Base-by-base conservation (phyloP, 2,797 vertebrate species). In the Oryzias dopingdopingensis region DNA sequence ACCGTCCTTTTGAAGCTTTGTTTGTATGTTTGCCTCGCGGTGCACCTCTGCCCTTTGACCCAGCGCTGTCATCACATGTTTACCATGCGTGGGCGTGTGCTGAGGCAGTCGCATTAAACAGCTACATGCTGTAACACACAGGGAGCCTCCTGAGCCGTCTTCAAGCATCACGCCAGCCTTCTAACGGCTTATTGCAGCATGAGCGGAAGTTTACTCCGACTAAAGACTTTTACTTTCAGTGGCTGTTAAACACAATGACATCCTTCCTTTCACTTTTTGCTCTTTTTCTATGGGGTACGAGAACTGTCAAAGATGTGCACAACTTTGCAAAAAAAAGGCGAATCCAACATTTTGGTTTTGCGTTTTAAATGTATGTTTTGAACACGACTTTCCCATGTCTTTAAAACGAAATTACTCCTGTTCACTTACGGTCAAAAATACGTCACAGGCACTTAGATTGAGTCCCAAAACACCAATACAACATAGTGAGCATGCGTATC, bases 171-270 rank as follows among this genome's bases (percentile, higher is more conserved):
- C 57, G 40, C n/a, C 12, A 48, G 55, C 47, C 59, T 57, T 64
- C 44, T 77, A 70, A 81, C 72, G 81, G 72, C 71, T 67, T 67
- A 58, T 26, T 59, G 42, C 26, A 6, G 26, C 26, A 6, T 1
- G 26, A 6, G 4, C 24, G 4, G 24, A 26, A 26, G 24, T 26
- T 26, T 16, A 42, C 29, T 46, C 57, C 51, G 49, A 20, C 52
- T 37, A 1, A 1, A 15, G 14, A 26, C n/a, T 26, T 26, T 24
- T 14, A 15, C 47, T 7, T 6, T 23, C 20, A 14, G 46, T 23
- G 45, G 14, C 14, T 4, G 7, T 14, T 16, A 1, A 20, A 18
- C 20, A 12, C 8, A 4, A 5, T 6, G 20, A 4, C n/a, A 3
- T 7, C 6, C 6, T 6, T 23, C 22, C 14, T 13, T 2, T 4